phyloP scores from a whole-genome alignment of 2,113 vertebrate species.

The Carassius gibelio region DNA sequence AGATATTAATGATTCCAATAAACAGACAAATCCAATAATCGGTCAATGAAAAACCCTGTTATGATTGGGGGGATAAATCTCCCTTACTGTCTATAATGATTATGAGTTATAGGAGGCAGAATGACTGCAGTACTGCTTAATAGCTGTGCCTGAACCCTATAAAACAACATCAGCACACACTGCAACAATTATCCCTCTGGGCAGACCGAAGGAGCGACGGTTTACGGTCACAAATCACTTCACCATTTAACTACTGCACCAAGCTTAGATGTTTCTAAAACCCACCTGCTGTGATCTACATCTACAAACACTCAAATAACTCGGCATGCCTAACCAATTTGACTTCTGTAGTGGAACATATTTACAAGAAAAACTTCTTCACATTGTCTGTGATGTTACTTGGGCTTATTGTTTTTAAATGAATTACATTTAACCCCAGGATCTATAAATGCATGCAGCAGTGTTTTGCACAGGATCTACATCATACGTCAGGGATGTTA shows the following conservation, averaged over 20 bases:
- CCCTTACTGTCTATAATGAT: background rate
- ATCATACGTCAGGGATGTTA: too few relatives aligned
- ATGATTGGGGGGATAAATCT: background rate
- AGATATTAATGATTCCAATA: background rate
- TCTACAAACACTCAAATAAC: background rate
- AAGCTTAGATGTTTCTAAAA: background rate
- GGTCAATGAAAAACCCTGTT: background rate
- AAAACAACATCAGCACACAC: constrained; percentile 69
- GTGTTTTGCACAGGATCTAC: too few relatives aligned
- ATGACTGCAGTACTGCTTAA: background rate
- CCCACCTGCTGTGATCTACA: background rate
- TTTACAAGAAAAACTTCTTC: background rate
- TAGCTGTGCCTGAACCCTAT: constrained; percentile 59
- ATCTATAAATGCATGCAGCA: too few relatives aligned
- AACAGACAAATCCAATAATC: background rate
- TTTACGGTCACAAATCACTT: background rate
- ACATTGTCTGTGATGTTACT: too few relatives aligned
- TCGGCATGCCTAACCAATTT: background rate
- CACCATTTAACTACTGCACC: background rate
- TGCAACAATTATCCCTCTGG: constrained; percentile 58
- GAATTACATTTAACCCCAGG: too few relatives aligned
- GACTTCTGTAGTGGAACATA: background rate
- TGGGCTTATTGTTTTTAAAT: too few relatives aligned
- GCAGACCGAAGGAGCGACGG: too few relatives aligned
- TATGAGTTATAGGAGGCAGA: background rate